Evolutionary conservation across 2,113 vertebrate species (phyloP).

Genomic region (Dissostichus mawsoni): DNA sequence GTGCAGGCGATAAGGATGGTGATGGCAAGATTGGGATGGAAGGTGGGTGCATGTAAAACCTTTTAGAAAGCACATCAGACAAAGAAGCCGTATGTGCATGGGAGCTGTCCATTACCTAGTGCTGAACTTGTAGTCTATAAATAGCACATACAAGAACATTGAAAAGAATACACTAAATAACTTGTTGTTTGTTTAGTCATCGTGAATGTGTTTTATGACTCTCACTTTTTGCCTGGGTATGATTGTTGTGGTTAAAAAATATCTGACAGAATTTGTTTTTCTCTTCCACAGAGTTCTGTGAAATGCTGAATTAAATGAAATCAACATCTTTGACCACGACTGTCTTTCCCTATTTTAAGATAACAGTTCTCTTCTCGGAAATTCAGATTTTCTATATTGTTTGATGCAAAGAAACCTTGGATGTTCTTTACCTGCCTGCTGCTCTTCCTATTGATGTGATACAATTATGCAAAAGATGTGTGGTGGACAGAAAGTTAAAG

Average conservation of each 20-base stretch:
- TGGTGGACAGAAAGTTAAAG: constrained; percentile 20
- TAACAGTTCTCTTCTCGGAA: neutral
- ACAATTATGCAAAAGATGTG: constrained; percentile 12
- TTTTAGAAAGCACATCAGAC: constrained; percentile 14
- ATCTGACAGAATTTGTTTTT: constrained; percentile 16
- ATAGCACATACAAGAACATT: neutral
- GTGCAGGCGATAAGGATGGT: constrained; percentile 83
- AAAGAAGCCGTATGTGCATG: neutral
- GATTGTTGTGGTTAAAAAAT: neutral
- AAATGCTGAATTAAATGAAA: constrained; percentile 78
- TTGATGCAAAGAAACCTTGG: constrained; percentile 47
- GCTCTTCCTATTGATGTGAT: constrained; percentile 56
- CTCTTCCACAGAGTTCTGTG: constrained; percentile 82
- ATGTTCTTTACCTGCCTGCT: constrained; percentile 56
- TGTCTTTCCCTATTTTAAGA: constrained; percentile 25
- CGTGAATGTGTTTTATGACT: neutral
- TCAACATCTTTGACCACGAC: neutral
- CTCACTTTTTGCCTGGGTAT: neutral
- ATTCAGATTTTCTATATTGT: constrained; percentile 37
- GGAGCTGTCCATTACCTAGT: constrained; percentile 63
- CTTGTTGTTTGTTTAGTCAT: constrained; percentile 21
- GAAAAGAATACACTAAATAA: neutral
- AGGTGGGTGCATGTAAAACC: constrained; percentile 70
- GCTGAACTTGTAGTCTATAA: constrained; percentile 59
- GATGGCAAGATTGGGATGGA: constrained; percentile 87